These are phyloP conservation scores for Drosophila neoperkinsi DNA, from an alignment of 2,888 invertebrate genomes.

Conservation along the genomic window DNA sequence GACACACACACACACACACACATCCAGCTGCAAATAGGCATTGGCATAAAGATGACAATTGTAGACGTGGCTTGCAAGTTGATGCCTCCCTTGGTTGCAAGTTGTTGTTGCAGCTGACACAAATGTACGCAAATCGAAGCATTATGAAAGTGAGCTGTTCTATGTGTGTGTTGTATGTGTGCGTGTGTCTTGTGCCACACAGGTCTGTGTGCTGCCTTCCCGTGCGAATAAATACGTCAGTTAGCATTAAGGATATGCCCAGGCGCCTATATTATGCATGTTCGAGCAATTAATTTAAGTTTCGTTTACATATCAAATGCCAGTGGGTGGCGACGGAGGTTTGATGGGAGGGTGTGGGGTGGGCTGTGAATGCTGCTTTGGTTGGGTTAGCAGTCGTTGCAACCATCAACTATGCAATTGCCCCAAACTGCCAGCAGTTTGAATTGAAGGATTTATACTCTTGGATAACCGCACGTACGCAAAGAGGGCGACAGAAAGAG, in stretches of 20 bases:
- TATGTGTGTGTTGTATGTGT: conserved; percentile 12
- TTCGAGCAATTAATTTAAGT: conserved; percentile 79
- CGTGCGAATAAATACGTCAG: conserved; percentile 75
- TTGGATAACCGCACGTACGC: conserved; percentile 75
- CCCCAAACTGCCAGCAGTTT: conserved; percentile 36
- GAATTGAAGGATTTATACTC: conserved; percentile 74
- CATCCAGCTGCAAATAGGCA: conserved; percentile 6
- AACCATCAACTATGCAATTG: conserved; percentile 9
- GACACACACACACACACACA: conserved; percentile 7
- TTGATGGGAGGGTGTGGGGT: neutral
- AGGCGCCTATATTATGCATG: conserved; percentile 76
- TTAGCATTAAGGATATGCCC: conserved; percentile 70
- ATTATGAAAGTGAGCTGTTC: conserved; percentile 60
- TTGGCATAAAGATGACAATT: conserved; percentile 59
- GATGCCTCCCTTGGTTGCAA: conserved; percentile 14
- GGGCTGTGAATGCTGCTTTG: neutral
- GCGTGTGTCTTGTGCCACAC: conserved; percentile 10
- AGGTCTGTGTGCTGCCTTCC: conserved; percentile 30
- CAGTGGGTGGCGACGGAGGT: neutral
- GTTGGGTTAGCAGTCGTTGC: neutral
- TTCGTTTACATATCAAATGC: conserved; percentile 75
- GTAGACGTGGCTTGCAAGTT: conserved; percentile 47
- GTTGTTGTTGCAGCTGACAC: conserved; percentile 56
- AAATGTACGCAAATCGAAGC: conserved; percentile 71
- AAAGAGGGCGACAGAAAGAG: conserved; percentile 12